A percentile compares a stretch with the other conserved stretches of the same genome.
Conservation (phyloP, 2,888 invertebrate genomes). For the Drosophila mulleri region DNA sequence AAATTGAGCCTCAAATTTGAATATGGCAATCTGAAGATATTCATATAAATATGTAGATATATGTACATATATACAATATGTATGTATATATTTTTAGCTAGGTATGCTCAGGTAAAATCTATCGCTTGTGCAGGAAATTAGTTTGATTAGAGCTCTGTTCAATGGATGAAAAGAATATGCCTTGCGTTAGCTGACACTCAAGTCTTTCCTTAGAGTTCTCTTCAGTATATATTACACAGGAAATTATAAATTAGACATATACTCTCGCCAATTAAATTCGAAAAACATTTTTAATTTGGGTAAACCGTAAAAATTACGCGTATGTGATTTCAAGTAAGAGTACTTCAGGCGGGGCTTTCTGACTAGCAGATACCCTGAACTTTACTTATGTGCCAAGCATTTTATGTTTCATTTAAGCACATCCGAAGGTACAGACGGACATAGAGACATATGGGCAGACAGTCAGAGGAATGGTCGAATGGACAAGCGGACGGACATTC, state of each 20-base stretch:
- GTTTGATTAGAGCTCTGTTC: not conserved
- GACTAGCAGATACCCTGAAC: too few relatives aligned
- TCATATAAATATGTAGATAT: not conserved
- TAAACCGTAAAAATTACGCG: not conserved
- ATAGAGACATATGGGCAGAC: too few relatives aligned
- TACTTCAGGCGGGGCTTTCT: too few relatives aligned
- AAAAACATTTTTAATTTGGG: not conserved
- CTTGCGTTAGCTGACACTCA: too few relatives aligned
- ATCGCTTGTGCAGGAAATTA: not conserved
- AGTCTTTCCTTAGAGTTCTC: not conserved
- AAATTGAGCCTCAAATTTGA: slow-evolving; percentile 9
- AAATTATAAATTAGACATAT: not conserved
- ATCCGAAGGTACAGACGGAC: too few relatives aligned
- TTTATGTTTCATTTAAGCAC: too few relatives aligned
- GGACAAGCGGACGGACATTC: not conserved
- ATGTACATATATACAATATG: not conserved
- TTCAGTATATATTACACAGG: not conserved
- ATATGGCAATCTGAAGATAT: not conserved
- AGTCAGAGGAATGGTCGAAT: too few relatives aligned
- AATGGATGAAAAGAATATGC: not conserved
- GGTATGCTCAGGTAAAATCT: not conserved
- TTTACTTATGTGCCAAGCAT: too few relatives aligned
- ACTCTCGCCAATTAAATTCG: not conserved
- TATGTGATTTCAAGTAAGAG: too few relatives aligned
- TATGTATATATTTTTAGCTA: not conserved